Evolutionary conservation across 1,140 invertebrate genomes (phyloP).

Genomic region (Nautilus pompilius): DNA sequence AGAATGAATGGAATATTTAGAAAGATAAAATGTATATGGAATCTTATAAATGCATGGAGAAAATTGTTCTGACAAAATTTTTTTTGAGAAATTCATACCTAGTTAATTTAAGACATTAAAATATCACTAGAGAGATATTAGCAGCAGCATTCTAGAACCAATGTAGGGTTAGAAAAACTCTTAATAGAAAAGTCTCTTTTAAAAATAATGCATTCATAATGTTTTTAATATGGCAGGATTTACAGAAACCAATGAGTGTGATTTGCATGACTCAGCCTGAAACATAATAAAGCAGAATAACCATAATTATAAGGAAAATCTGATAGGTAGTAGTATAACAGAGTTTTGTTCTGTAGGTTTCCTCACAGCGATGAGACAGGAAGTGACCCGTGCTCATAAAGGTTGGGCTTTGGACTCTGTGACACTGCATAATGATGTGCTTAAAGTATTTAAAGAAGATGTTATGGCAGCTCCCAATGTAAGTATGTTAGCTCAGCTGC

Average conservation of each 20-base stretch:
- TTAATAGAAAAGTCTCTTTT: too few species aligned
- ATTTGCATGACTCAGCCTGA: neutral
- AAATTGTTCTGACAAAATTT: too few species aligned
- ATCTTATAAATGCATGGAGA: too few species aligned
- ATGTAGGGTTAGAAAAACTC: too few species aligned
- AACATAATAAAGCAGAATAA: neutral
- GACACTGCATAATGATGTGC: conserved; percentile 52
- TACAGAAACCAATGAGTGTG: neutral
- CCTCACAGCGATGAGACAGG: conserved; percentile 57
- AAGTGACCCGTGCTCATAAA: conserved; percentile 54
- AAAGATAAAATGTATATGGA: too few species aligned
- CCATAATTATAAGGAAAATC: too few species aligned
- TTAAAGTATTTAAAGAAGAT: conserved; percentile 50
- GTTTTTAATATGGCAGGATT: neutral
- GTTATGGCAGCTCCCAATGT: conserved; percentile 44
- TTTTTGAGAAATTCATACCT: too few species aligned
- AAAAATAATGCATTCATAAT: neutral
- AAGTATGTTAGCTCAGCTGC: conserved; percentile 15
- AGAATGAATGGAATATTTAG: too few species aligned
- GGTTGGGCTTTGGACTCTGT: conserved; percentile 55
- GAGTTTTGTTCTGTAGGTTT: conserved; percentile 45
- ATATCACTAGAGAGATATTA: too few species aligned
- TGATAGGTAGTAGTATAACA: too few species aligned
- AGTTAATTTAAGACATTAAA: too few species aligned
- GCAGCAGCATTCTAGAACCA: too few species aligned